Base-by-base conservation (phyloP, 1,140 invertebrate genomes). In the Amyelois transitella region DNA sequence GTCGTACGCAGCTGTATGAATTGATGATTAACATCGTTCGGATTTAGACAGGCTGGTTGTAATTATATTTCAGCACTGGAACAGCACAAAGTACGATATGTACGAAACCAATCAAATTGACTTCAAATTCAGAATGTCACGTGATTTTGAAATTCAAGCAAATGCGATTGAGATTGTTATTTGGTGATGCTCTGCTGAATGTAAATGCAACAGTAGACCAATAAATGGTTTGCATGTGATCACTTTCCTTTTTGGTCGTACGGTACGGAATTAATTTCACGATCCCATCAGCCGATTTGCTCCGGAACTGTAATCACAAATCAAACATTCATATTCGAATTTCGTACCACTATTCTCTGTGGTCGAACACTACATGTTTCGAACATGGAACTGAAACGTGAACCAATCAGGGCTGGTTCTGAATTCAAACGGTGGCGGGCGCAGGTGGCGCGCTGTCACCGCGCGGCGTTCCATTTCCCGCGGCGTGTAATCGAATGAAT, bases 401-500 rank as follows among this genome's bases (percentile, higher is more conserved):
- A 28, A 17, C 53, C 63, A 67, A 67, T 70, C 64, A 65, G 59
- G 53, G 44, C 32, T 55, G 45, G 38, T 53, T 58, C 61, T 58
- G 53, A 55, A 58, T 63, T 54, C 60, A 49, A 58, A 58, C n/a
- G 17, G 58, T 38, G 58, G 22, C 57, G 51, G 62, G 64, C 62
- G 71, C 76, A 77, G 79, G 80, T 84, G 77, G 71, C 66, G 71
- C 62, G 71, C 76, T 80, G 82, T 87, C 76, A 70, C 60, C 72
- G 64, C 59, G 65, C 62, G 64, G 58, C 67, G 66, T 71, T 67
- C 75, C 71, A 70, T 79, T 77, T 78, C 75, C 72, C 76, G 72
- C 70, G 53, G 17, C 57, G 51, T 64, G 71, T 79, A 85, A 80
- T 84, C 79, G 70, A 84, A 84, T 86, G 80, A 83, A 84, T 82